These are phyloP conservation scores for Lasius fuliginosus DNA, from an alignment of 2,888 invertebrate species.

Conservation along the genomic window DNA sequence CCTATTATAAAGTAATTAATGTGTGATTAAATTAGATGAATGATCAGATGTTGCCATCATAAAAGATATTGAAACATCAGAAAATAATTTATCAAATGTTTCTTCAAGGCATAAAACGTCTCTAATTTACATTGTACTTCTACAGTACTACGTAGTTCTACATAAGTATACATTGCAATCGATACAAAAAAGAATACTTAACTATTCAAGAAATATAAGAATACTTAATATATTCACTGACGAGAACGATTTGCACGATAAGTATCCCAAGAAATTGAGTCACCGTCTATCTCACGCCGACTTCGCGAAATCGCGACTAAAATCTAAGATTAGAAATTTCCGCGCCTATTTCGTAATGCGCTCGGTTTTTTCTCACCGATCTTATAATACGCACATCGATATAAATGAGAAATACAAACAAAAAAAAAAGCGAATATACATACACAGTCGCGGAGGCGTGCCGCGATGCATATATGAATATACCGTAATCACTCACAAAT, in stretches of 20 bases:
- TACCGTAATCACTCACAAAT: constrained; percentile 68
- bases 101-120: not conserved
- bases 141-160: too few species aligned
- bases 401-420: constrained; percentile 25
- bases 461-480: constrained; percentile 27
- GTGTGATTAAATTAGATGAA: not conserved
- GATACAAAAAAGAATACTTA: not conserved
- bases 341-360: not conserved
- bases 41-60: not conserved
- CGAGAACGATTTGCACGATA: constrained; percentile 10
- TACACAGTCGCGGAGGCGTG: not conserved
- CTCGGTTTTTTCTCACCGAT: constrained; percentile 8
- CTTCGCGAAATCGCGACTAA: not conserved
- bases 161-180: constrained; percentile 2
- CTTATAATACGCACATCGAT: not conserved
- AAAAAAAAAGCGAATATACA: not conserved
- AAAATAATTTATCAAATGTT: constrained; percentile 3
- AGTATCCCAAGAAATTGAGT: not conserved
- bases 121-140: not conserved
- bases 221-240: constrained; percentile 13
- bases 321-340: constrained; percentile 22
- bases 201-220: too few species aligned
- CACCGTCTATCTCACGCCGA: not conserved
- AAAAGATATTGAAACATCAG: not conserved
- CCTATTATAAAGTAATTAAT: not conserved